Base-by-base conservation (phyloP, 1,140 invertebrate genomes). In the Chionoecetes opilio region DNA sequence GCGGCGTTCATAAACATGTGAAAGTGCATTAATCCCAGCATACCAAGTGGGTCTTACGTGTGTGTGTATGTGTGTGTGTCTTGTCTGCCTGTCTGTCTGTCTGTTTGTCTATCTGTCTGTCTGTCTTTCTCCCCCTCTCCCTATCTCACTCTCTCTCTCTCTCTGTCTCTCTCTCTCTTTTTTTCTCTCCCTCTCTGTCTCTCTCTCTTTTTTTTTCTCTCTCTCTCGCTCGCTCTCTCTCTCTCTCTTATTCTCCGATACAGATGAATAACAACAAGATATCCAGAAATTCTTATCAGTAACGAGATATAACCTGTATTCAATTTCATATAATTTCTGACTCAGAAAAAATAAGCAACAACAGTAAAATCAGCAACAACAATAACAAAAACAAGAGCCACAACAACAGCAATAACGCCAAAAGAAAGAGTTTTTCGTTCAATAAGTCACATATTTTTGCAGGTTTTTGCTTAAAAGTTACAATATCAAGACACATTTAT, bases 21-120 rank as follows among this genome's bases (percentile, higher is more conserved):
- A 75, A 75, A n/a, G 63, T n/a, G 63, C 63, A 75, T 75, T 75
- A 75, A 75, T 75, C 63, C n/a, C 21, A 11, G 63, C 63, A 75
- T 75, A 75, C 63, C 26, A 75, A 75, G 63, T 75, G 63, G 63
- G 21, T 75, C 63, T 75, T n/a, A 75, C 63, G 63, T n/a, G 21
- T 75, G 21, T 75, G 63, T 75, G 63, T n/a, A 26, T 75, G 63
- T n/a, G 63, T 75, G 63, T n/a, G 63, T 75, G 63, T 75, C 5
- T 75, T 75, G 21, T n/a, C 21, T 75, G 63, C 6, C 21, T 75
- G 63, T 75, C 21, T 75, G 63, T 26, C 21, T 26, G 63, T 8
- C 14, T 46, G 5, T 46, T 46, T 46, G 5, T 46, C 5, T 46
- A 2, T 75, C 2, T 75, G 9, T 75, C 6, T 75, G 9, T 75